These are phyloP conservation scores for Rana temporaria DNA, from an alignment of 2,113 vertebrate species.

Conservation along the genomic window DNA sequence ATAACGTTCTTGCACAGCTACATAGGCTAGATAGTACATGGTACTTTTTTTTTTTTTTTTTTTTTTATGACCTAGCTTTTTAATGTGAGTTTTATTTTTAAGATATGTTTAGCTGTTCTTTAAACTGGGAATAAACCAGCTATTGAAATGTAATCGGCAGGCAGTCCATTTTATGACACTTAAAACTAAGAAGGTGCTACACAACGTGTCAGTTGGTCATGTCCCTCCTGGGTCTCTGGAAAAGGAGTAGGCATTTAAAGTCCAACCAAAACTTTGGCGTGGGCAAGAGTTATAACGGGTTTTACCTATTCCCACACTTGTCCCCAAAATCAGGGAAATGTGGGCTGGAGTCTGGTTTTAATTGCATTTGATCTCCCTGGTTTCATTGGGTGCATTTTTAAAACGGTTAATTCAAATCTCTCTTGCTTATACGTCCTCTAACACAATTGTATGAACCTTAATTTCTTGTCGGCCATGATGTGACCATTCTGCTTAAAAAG, in stretches of 20 bases:
- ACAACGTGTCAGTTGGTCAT: neutral
- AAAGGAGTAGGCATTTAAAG: neutral
- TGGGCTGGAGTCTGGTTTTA: too few species aligned
- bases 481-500: neutral
- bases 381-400: too few species aligned
- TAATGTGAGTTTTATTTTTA: constrained; percentile 6
- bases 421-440: too few species aligned
- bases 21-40: constrained; percentile 29
- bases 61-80: constrained; percentile 13
- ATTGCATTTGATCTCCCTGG: too few species aligned
- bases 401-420: too few species aligned
- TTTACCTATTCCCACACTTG: too few species aligned
- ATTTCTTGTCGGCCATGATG: constrained; percentile 9
- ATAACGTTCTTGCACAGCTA: constrained; percentile 36
- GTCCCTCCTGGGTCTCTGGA: neutral
- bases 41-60: constrained; percentile 38
- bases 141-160: neutral
- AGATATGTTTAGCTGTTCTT: constrained; percentile 39
- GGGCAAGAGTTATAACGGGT: too few species aligned
- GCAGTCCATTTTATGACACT: neutral
- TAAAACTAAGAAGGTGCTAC: constrained; percentile 2
- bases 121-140: neutral
- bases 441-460: neutral
- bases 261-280: too few species aligned
- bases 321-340: too few species aligned